These are phyloP conservation scores for Argyresthia albistria DNA, from an alignment of 2,888 invertebrate species.

Conservation along the genomic window DNA sequence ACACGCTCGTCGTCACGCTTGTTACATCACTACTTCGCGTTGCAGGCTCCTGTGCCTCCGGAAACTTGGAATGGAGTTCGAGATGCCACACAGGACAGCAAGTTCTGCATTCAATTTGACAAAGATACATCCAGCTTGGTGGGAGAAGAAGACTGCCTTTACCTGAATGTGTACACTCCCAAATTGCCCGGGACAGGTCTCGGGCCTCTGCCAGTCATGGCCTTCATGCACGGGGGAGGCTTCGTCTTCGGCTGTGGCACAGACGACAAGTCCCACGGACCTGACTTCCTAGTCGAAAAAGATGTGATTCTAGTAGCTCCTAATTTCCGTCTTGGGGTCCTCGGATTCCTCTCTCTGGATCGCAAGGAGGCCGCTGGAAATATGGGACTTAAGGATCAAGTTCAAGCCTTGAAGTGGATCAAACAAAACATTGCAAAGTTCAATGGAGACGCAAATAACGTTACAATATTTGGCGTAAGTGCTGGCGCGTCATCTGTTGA, in stretches of 20 bases:
- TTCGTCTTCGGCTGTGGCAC: slow-evolving; percentile 57
- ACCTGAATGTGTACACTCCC: slow-evolving; percentile 78
- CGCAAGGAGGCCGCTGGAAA: slow-evolving; percentile 58
- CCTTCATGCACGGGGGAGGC: slow-evolving; percentile 60
- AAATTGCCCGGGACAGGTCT: slow-evolving; percentile 28
- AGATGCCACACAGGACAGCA: slow-evolving; percentile 75
- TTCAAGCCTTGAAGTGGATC: slow-evolving; percentile 66
- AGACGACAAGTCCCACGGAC: slow-evolving; percentile 42
- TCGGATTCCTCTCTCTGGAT: slow-evolving; percentile 52
- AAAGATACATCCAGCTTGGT: slow-evolving; percentile 58
- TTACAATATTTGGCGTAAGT: slow-evolving; percentile 67
- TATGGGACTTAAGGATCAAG: slow-evolving; percentile 66
- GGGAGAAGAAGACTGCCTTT: slow-evolving; percentile 77
- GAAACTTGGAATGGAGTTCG: slow-evolving; percentile 72
- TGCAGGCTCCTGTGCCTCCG: slow-evolving; percentile 44
- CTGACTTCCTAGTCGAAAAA: slow-evolving; percentile 54
- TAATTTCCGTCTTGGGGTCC: slow-evolving; percentile 57
- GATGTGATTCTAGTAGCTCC: slow-evolving; percentile 50
- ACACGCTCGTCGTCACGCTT: too few species aligned
- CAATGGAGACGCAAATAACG: slow-evolving; percentile 57
- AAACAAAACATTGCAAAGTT: slow-evolving; percentile 58
- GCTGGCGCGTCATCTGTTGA: slow-evolving; percentile 65
- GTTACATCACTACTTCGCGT: slow-evolving; percentile 8
- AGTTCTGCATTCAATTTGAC: slow-evolving; percentile 76
- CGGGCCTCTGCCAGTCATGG: slow-evolving; percentile 47